phyloP scores from a whole-genome alignment of 2,113 vertebrate genomes.

The Turdus rufiventris region DNA sequence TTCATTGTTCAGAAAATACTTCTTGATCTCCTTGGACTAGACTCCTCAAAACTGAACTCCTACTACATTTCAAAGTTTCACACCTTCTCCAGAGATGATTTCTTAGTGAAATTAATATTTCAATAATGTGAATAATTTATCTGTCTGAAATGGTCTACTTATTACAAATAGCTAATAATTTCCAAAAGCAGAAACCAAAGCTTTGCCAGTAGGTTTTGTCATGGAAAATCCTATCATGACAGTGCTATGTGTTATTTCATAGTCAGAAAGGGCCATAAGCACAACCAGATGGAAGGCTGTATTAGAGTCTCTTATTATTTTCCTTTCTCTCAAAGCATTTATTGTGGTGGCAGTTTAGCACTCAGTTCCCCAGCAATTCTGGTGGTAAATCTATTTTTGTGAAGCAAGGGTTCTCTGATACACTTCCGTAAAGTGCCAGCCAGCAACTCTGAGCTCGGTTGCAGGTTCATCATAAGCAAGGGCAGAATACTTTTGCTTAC shows the following conservation, averaged over 20 bases:
- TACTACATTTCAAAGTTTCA: neutral
- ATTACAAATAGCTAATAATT: neutral
- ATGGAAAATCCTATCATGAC: neutral
- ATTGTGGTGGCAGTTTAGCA: neutral
- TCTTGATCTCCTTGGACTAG: neutral
- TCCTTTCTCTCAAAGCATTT: neutral
- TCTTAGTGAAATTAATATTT: slow-evolving; percentile 9
- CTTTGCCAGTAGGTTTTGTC: neutral
- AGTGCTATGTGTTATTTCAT: rapidly evolving
- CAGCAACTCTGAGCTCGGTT: neutral
- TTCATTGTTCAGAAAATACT: neutral
- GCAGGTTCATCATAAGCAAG: neutral
- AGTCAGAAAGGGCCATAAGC: neutral
- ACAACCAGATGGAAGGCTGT: neutral
- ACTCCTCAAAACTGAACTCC: slow-evolving; percentile 26
- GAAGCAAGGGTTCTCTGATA: neutral
- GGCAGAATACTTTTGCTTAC: neutral
- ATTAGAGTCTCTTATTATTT: neutral
- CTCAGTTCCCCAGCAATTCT: neutral
- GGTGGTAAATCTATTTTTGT: neutral
- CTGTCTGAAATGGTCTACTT: neutral
- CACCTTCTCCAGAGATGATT: neutral
- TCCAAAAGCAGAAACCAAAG: neutral
- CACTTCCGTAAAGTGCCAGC: neutral
- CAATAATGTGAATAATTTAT: neutral